Evolutionary conservation across 2,888 invertebrate genomes (phyloP).

Genomic region (Diogma glabrata): DNA sequence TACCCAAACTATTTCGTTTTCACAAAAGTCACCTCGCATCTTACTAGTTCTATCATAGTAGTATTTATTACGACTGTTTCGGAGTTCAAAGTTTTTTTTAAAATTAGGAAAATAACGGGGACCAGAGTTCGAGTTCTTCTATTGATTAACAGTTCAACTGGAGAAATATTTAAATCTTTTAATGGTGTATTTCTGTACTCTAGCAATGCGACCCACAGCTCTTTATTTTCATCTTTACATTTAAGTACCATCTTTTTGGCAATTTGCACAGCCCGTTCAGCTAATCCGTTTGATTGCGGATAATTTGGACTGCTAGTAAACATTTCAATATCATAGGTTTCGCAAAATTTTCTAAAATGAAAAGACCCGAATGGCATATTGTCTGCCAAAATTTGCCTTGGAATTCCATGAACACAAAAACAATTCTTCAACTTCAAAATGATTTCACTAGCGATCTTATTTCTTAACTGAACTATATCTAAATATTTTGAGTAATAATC

Average conservation of each 20-base stretch:
- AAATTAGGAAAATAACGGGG: no score
- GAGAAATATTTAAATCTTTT: neutral
- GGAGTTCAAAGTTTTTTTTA: no score
- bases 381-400: neutral
- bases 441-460: neutral
- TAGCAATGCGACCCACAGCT: neutral
- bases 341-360: neutral
- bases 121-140: constrained; percentile 16
- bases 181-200: neutral
- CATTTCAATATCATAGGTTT: neutral
- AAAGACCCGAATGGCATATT: no score
- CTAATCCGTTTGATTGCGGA: no score
- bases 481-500: no score
- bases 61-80: no score
- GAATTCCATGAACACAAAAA: neutral
- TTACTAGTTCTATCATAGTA: neutral
- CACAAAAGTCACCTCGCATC: neutral
- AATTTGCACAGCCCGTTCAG: no score
- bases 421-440: neutral
- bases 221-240: neutral
- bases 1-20: neutral
- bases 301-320: no score
- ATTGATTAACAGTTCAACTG: constrained; percentile 15
- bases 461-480: neutral
- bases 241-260: no score